A percentile compares a stretch with the other conserved stretches of the same genome.
phyloP scores from a whole-genome alignment of 2,797 vertebrate species.

The Falco cherrug region DNA sequence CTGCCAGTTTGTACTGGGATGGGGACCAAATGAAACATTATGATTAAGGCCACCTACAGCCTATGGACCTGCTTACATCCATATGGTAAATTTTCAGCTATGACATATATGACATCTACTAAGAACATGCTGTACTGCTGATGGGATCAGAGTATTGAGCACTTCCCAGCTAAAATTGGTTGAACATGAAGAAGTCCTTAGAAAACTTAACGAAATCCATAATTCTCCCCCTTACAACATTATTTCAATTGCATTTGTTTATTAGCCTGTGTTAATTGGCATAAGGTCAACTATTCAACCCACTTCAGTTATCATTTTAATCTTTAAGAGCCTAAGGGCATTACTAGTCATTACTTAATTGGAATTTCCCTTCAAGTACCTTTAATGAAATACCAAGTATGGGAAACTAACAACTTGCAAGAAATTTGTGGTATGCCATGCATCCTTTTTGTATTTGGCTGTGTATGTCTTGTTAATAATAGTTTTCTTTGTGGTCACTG shows the following conservation, averaged over 20 bases:
- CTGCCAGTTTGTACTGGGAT: too few relatives aligned
- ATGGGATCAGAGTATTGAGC: not conserved
- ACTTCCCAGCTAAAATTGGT: not conserved
- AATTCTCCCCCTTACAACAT: not conserved
- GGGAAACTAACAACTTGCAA: not conserved
- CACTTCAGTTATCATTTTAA: not conserved
- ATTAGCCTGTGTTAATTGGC: not conserved
- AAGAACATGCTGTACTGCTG: not conserved
- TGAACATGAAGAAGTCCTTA: not conserved
- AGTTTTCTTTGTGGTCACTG: not conserved
- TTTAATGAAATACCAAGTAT: not conserved
- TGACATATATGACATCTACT: not conserved
- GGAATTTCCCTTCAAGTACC: slow-evolving; percentile 17
- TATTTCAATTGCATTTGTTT: slow-evolving; percentile 6
- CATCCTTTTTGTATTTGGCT: not conserved
- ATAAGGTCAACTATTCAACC: slow-evolving; percentile 6
- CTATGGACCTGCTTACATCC: not conserved
- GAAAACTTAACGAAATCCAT: not conserved
- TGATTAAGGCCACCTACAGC: not conserved
- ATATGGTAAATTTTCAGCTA: not conserved
- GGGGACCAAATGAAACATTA: not conserved
- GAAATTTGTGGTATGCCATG: not conserved
- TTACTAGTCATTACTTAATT: slow-evolving; percentile 1
- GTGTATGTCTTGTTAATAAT: not conserved
- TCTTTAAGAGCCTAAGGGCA: not conserved